Evolutionary conservation across 2,113 vertebrate genomes (phyloP).

Genomic region (Callospermophilus lateralis): DNA sequence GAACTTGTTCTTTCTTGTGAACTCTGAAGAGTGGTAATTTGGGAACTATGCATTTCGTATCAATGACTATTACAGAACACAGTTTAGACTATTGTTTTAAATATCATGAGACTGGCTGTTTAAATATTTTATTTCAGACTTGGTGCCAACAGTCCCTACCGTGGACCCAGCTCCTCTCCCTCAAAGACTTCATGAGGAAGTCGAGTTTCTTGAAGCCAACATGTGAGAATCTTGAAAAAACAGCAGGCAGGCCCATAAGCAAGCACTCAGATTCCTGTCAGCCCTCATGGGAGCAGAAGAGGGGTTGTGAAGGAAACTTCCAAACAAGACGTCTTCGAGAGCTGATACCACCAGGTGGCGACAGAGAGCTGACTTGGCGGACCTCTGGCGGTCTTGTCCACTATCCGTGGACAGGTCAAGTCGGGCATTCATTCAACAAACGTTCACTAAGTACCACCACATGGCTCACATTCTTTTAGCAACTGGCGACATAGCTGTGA

Average conservation of each 20-base stretch:
- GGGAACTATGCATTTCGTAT: neutral
- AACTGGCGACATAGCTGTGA: too few species aligned
- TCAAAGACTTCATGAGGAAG: neutral
- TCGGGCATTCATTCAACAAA: neutral
- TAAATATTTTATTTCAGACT: conserved; percentile 36
- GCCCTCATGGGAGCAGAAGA: neutral
- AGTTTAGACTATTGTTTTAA: neutral
- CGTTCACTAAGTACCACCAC: neutral
- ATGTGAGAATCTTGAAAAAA: neutral
- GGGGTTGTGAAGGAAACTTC: neutral
- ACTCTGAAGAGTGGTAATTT: neutral
- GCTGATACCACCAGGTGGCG: fast-evolving
- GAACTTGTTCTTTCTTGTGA: neutral
- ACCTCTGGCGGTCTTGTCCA: neutral
- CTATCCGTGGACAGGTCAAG: neutral
- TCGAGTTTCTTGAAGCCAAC: neutral
- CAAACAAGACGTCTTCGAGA: neutral
- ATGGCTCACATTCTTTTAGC: fast-evolving
- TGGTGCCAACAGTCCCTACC: neutral
- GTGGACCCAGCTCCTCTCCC: neutral
- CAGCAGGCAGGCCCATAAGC: neutral
- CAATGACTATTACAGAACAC: neutral
- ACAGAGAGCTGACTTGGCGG: neutral
- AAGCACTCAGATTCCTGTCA: neutral
- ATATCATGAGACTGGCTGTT: neutral